Percentiles rank a stretch among this genome's conserved stretches.
Conservation (phyloP, 23 tunicate genomes). For the Corella eumyota region DNA sequence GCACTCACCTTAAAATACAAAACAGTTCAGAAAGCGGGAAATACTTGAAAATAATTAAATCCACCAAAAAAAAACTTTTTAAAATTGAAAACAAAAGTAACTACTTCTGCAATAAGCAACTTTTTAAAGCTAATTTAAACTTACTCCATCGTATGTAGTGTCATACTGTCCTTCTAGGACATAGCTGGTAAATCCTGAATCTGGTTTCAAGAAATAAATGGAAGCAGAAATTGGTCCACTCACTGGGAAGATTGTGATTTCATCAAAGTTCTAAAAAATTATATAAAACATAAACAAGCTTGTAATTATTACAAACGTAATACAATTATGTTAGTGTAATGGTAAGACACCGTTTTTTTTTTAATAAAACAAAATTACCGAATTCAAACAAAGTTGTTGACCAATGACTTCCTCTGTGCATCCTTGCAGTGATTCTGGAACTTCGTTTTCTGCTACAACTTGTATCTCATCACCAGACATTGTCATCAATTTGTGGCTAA, state of each 20-base stretch:
- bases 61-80: too few species aligned
- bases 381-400: slow-evolving; percentile 43
- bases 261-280: not conserved
- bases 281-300: not conserved
- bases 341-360: too few species aligned
- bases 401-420: slow-evolving; percentile 54
- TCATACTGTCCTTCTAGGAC: slow-evolving; percentile 5
- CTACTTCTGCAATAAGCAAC: too few species aligned
- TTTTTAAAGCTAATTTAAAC: not conserved
- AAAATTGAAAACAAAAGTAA: too few species aligned
- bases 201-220: slow-evolving; percentile 43
- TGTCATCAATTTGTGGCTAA: slow-evolving; percentile 68
- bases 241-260: slow-evolving; percentile 20
- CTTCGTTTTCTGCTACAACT: not conserved
- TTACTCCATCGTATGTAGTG: slow-evolving; percentile 5
- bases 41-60: too few species aligned
- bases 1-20: not conserved
- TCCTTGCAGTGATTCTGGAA: not conserved
- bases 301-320: too few species aligned
- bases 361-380: too few species aligned
- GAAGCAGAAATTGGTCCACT: slow-evolving; percentile 23
- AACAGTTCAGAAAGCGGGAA: too few species aligned
- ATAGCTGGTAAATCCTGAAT: slow-evolving; percentile 18
- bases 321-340: too few species aligned
- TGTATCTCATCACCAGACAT: slow-evolving; percentile 27